phyloP scores from a whole-genome alignment of 2,113 vertebrate genomes.

The Cephalopterus ornatus region DNA sequence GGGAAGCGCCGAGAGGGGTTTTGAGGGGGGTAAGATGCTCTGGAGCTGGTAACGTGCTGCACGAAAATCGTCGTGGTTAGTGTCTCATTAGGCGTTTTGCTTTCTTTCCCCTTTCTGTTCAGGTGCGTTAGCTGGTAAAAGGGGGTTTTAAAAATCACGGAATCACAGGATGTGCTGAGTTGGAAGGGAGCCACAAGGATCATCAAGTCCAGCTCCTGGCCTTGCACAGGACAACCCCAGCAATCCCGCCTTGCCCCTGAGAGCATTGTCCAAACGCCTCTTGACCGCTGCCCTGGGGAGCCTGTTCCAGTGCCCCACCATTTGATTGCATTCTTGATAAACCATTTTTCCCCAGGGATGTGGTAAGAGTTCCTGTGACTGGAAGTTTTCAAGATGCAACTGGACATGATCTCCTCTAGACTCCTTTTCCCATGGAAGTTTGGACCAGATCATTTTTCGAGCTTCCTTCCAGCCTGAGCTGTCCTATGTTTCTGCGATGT shows the following conservation, averaged over 20 bases:
- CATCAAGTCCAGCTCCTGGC: background rate
- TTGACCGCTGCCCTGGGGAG: background rate
- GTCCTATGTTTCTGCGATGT: background rate
- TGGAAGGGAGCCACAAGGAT: background rate
- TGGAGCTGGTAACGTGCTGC: background rate
- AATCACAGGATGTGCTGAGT: background rate
- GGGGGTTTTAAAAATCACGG: background rate
- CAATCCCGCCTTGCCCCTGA: background rate
- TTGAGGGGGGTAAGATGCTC: background rate
- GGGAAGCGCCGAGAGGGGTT: background rate
- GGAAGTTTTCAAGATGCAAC: background rate
- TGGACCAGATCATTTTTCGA: background rate
- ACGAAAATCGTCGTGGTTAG: background rate
- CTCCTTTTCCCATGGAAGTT: background rate
- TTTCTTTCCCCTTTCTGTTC: background rate
- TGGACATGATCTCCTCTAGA: background rate
- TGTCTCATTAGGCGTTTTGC: background rate
- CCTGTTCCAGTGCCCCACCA: background rate
- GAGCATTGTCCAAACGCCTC: background rate
- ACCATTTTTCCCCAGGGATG: background rate
- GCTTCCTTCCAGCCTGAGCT: background rate
- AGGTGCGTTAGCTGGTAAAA: background rate
- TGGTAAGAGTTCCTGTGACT: background rate
- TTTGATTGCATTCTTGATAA: background rate
- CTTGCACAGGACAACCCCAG: background rate